Evolutionary conservation across 2,888 invertebrate species (phyloP).

Genomic region (Lepetodrilus schrolli): DNA sequence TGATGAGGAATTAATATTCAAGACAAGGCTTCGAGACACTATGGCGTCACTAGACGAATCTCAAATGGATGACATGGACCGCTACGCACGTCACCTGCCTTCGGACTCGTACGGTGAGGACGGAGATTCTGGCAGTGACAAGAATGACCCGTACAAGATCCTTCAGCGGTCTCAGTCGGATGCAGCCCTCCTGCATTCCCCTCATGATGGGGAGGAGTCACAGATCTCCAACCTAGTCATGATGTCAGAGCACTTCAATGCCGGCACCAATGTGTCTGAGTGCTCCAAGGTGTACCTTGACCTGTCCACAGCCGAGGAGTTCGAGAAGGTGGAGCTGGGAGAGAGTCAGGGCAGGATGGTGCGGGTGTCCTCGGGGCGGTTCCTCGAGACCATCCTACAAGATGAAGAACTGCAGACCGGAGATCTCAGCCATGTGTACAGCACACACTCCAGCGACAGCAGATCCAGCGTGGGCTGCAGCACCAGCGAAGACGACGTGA

Average conservation of each 20-base stretch:
- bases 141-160: slow-evolving; percentile 59
- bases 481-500: slow-evolving; percentile 18
- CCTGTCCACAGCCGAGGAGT: slow-evolving; percentile 67
- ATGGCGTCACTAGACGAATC: neutral
- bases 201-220: neutral
- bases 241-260: slow-evolving; percentile 35
- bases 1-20: no score
- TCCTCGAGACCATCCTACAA: slow-evolving; percentile 72
- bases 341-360: slow-evolving; percentile 41
- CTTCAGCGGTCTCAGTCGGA: slow-evolving; percentile 73
- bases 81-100: neutral
- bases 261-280: slow-evolving; percentile 65
- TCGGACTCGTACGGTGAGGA: neutral
- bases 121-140: slow-evolving; percentile 26
- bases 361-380: slow-evolving; percentile 51
- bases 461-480: slow-evolving; percentile 39
- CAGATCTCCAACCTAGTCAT: neutral
- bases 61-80: neutral
- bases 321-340: slow-evolving; percentile 45
- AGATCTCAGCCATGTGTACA: slow-evolving; percentile 44
- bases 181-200: slow-evolving; percentile 48
- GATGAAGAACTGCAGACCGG: slow-evolving; percentile 66
- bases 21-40: no score
- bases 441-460: slow-evolving; percentile 44
- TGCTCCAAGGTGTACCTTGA: slow-evolving; percentile 74